Conservation (phyloP, 2,113 vertebrate genomes). For the Beaufortia kweichowensis region DNA sequence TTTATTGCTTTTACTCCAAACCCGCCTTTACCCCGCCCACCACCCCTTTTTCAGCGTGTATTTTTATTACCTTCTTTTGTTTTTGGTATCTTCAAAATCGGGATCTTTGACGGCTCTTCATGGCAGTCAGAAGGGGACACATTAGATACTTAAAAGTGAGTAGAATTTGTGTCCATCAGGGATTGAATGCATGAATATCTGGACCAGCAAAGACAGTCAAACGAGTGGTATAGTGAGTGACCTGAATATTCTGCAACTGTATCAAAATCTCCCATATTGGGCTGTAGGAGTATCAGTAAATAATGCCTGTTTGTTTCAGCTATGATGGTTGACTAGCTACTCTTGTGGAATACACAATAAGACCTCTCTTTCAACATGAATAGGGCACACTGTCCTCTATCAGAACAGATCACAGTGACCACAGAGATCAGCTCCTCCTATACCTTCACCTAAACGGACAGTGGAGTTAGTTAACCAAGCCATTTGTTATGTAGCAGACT, state of each 20-base stretch:
- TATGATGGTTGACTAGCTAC: conserved; percentile 36
- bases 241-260: neutral
- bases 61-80: conserved; percentile 59
- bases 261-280: conserved; percentile 6
- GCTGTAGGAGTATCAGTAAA: neutral
- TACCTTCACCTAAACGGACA: neutral
- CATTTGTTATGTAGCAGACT: neutral
- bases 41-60: conserved; percentile 53
- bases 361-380: conserved; percentile 60
- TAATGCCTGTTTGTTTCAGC: conserved; percentile 35
- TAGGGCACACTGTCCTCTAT: conserved; percentile 55
- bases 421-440: neutral
- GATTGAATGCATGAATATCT: no score
- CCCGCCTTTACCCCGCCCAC: conserved; percentile 8
- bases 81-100: conserved; percentile 64
- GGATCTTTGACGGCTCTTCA: conserved; percentile 79
- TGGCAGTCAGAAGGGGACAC: conserved; percentile 82
- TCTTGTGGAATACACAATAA: conserved; percentile 62
- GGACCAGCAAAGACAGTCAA: no score
- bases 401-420: conserved; percentile 32
- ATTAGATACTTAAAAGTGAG: conserved; percentile 80
- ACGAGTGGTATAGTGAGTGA: neutral
- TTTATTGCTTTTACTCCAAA: conserved; percentile 42
- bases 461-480: neutral
- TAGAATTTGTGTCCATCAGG: conserved; percentile 55